Evolutionary conservation across 2,797 vertebrate species (phyloP).

Genomic region (Microchirus variegatus): DNA sequence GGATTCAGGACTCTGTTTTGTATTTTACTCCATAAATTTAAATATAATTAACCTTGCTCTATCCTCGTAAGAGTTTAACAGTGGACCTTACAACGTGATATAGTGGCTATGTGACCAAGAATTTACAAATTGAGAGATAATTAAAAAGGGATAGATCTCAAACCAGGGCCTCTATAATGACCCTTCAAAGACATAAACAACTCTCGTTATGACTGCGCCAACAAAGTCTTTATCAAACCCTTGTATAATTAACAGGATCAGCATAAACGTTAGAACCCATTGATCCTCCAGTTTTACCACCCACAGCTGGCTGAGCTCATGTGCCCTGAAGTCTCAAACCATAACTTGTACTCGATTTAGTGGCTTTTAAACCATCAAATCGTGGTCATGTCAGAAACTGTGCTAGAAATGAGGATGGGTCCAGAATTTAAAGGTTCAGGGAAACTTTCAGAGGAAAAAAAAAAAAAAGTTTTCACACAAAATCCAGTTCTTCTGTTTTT

Average conservation of each 20-base stretch:
- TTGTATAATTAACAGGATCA: conserved; percentile 47
- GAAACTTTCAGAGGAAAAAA: neutral
- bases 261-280: conserved; percentile 48
- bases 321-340: conserved; percentile 19
- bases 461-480: conserved; percentile 10
- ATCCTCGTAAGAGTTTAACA: conserved; percentile 49
- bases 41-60: conserved; percentile 50
- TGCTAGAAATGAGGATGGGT: conserved; percentile 1
- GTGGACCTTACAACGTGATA: conserved; percentile 39
- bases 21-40: conserved; percentile 16
- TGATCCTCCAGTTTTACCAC: conserved; percentile 42
- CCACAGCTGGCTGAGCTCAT: conserved; percentile 33
- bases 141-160: conserved; percentile 60
- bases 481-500: conserved; percentile 36
- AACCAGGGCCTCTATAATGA: conserved; percentile 45
- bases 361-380: conserved; percentile 7
- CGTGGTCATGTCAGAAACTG: neutral
- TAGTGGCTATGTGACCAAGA: conserved; percentile 43
- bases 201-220: conserved; percentile 48
- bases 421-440: neutral
- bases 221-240: conserved; percentile 42
- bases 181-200: conserved; percentile 63
- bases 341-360: conserved; percentile 35
- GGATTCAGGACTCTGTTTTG: conserved; percentile 10
- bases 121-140: conserved; percentile 56